Percentiles rank a stretch among this genome's conserved stretches.
Conservation (phyloP, 2,113 vertebrate species). For the Sakesphorus luctuosus region DNA sequence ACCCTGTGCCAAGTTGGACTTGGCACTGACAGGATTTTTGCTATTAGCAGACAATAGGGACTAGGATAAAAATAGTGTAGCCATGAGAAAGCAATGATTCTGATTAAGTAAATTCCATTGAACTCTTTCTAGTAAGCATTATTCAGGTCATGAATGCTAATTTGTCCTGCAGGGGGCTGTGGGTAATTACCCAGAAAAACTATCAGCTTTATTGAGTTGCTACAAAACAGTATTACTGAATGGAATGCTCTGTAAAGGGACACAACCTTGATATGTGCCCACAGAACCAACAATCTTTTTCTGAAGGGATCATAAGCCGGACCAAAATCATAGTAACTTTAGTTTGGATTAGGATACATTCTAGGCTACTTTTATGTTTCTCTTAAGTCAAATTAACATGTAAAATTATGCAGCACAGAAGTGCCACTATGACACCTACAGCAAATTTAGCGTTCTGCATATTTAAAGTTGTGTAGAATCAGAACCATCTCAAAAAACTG, state of each 20-base stretch:
- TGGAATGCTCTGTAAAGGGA: constrained; percentile 71
- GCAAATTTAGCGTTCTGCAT: constrained; percentile 75
- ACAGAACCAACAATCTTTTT: constrained; percentile 8
- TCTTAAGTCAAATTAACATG: constrained; percentile 74
- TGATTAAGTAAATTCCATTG: constrained; percentile 86
- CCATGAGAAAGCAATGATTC: constrained; percentile 78
- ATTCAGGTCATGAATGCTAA: constrained; percentile 86
- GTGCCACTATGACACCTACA: constrained; percentile 72
- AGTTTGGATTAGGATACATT: constrained; percentile 46
- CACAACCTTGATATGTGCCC: constrained; percentile 69
- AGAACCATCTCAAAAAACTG: constrained; percentile 75
- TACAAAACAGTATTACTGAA: constrained; percentile 77
- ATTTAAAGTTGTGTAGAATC: constrained; percentile 77
- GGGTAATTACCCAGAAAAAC: constrained; percentile 85
- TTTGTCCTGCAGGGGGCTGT: constrained; percentile 84
- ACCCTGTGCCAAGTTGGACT: constrained; percentile 56
- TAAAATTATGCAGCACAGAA: constrained; percentile 73
- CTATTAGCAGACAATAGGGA: constrained; percentile 70
- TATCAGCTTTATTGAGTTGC: constrained; percentile 83
- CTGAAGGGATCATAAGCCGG: constrained; percentile 10
- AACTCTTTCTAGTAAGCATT: constrained; percentile 85
- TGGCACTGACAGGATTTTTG: constrained; percentile 64
- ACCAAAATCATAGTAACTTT: constrained; percentile 51
- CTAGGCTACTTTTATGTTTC: constrained; percentile 62
- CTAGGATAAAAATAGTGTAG: constrained; percentile 70